phyloP scores from a whole-genome alignment of 2,888 invertebrate species.

The Drosophila paracracens region DNA sequence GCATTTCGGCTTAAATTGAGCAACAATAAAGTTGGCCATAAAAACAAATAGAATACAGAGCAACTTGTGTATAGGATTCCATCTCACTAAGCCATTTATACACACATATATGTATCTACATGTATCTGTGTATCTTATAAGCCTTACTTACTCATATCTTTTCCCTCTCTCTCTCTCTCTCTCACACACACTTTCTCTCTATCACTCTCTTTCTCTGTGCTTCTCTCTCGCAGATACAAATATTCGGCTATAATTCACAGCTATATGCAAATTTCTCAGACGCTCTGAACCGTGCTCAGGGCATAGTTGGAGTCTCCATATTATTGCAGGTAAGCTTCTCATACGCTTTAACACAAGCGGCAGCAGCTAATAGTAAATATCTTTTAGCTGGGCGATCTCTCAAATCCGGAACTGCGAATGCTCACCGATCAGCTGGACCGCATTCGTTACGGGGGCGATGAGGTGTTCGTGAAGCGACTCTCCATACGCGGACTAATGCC shows the following conservation, averaged over 20 bases:
- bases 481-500: constrained; percentile 95
- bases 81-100: background rate
- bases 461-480: constrained; percentile 93
- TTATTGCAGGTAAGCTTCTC: constrained; percentile 93
- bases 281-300: constrained; percentile 96
- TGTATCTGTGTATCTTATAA: background rate
- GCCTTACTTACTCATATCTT: background rate
- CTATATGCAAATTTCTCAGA: constrained; percentile 98
- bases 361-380: background rate
- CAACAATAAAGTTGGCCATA: constrained; percentile 68
- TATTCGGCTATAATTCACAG: constrained; percentile 99
- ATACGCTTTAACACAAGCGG: background rate
- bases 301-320: constrained; percentile 97
- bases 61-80: constrained; percentile 4
- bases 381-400: constrained; percentile 93
- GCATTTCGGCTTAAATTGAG: constrained; percentile 70
- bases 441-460: constrained; percentile 95
- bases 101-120: background rate
- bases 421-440: constrained; percentile 96
- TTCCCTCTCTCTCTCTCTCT: background rate
- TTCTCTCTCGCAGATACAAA: constrained; percentile 93
- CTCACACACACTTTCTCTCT: background rate
- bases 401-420: constrained; percentile 95
- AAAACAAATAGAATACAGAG: constrained; percentile 32
- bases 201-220: constrained; percentile 53